Conservation (phyloP, 2,113 vertebrate species). For the Erythrolamprus reginae region DNA sequence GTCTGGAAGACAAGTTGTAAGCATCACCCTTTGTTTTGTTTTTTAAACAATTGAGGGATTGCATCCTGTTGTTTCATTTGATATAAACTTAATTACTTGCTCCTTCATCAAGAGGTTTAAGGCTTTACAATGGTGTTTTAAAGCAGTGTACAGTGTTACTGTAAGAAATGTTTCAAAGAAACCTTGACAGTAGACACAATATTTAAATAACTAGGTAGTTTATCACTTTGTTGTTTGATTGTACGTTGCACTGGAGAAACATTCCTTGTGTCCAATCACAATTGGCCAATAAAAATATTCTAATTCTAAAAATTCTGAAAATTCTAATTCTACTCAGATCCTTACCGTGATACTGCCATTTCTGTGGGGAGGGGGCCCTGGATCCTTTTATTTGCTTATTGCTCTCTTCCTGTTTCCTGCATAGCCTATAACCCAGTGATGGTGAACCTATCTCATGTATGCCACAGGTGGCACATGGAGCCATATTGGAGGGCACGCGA, state of each 20-base stretch:
- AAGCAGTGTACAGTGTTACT: background rate
- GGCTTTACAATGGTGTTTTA: background rate
- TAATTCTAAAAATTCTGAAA: background rate
- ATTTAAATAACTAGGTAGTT: background rate
- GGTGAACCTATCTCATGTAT: too few relatives aligned
- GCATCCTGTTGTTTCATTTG: slow-evolving; percentile 24
- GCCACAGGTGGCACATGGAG: too few relatives aligned
- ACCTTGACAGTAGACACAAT: background rate
- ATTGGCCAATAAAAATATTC: background rate
- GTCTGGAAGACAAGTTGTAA: slow-evolving; percentile 16
- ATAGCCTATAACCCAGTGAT: too few relatives aligned
- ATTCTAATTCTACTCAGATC: background rate
- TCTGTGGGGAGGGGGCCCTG: too few relatives aligned
- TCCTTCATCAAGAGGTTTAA: background rate
- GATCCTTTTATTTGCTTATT: too few relatives aligned
- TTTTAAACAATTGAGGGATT: slow-evolving; percentile 41
- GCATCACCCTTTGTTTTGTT: slow-evolving; percentile 9
- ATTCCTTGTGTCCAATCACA: background rate
- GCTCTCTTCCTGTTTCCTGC: too few relatives aligned
- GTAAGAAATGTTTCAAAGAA: background rate
- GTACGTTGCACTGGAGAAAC: background rate
- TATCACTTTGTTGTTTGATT: background rate
- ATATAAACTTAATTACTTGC: slow-evolving; percentile 28
- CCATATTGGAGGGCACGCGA: too few relatives aligned
- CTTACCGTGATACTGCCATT: too few relatives aligned